Evolutionary conservation across 2,113 vertebrate species (phyloP).

Genomic region (Gasterosteus aculeatus): DNA sequence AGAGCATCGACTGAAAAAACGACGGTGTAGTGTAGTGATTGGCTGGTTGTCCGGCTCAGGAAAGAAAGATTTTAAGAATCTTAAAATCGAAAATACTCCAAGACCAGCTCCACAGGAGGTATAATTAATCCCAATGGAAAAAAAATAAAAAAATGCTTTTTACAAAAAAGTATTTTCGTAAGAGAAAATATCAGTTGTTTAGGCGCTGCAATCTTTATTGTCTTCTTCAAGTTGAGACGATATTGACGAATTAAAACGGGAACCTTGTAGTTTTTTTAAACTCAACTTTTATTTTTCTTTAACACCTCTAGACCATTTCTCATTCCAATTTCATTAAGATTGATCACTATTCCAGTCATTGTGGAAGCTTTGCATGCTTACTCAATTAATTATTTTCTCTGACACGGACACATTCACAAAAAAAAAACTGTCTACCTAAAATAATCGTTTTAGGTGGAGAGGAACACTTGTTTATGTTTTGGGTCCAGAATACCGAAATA

Average conservation of each 20-base stretch:
- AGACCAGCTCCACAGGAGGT: constrained; percentile 3
- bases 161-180: neutral
- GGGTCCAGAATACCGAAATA: constrained; percentile 41
- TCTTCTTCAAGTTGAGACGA: neutral
- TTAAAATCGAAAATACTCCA: neutral
- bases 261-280: constrained; percentile 13
- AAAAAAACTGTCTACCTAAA: constrained; percentile 12
- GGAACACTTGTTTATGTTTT: constrained; percentile 22
- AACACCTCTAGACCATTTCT: constrained; percentile 6
- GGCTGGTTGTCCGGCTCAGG: constrained; percentile 24
- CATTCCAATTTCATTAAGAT: constrained; percentile 31
- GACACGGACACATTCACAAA: neutral
- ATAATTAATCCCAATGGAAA: constrained; percentile 19
- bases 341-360: constrained; percentile 10
- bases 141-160: constrained; percentile 3
- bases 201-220: neutral
- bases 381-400: neutral
- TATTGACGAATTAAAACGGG: constrained; percentile 4
- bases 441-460: constrained; percentile 21
- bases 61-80: constrained; percentile 23
- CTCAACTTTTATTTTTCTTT: neutral
- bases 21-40: constrained; percentile 23
- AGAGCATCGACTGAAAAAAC: constrained; percentile 32
- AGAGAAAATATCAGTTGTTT: neutral
- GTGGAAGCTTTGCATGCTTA: constrained; percentile 31